Conservation (phyloP, 2,888 invertebrate species). For the Megastigmus dorsalis region DNA sequence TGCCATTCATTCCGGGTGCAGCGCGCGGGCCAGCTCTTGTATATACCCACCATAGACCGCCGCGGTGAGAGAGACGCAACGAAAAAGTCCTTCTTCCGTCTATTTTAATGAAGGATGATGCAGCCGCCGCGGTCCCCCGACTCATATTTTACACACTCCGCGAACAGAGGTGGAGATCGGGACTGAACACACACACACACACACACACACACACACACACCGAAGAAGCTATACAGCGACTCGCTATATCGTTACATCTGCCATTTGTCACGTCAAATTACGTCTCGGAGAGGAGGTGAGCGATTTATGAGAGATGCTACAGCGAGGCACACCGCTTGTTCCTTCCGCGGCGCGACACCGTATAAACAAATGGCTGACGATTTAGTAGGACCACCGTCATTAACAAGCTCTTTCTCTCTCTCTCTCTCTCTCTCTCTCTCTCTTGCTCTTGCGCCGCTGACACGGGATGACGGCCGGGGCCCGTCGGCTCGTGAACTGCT, state of each 20-base stretch:
- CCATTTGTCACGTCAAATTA: slow-evolving; percentile 72
- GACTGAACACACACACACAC: no score
- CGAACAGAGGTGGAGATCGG: no score
- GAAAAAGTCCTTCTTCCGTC: slow-evolving; percentile 56
- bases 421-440: slow-evolving; percentile 15
- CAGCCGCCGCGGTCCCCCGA: slow-evolving; percentile 57
- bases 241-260: slow-evolving; percentile 70
- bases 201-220: no score
- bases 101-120: slow-evolving; percentile 66
- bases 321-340: slow-evolving; percentile 64
- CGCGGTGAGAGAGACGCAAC: no score
- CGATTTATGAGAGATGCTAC: slow-evolving; percentile 69
- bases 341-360: slow-evolving; percentile 65
- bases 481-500: background rate
- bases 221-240: no score
- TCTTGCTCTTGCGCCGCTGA: slow-evolving; percentile 12
- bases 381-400: slow-evolving; percentile 69
- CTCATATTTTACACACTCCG: slow-evolving; percentile 66
- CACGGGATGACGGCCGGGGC: slow-evolving; percentile 24
- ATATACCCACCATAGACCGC: no score
- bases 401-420: slow-evolving; percentile 59
- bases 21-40: background rate
- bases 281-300: slow-evolving; percentile 57
- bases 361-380: slow-evolving; percentile 69
- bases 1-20: slow-evolving; percentile 14